Percentiles rank a stretch among this genome's conserved stretches.
These are phyloP conservation scores for Erebia epiphron DNA, from an alignment of 2,888 invertebrate species.

Conservation along the genomic window DNA sequence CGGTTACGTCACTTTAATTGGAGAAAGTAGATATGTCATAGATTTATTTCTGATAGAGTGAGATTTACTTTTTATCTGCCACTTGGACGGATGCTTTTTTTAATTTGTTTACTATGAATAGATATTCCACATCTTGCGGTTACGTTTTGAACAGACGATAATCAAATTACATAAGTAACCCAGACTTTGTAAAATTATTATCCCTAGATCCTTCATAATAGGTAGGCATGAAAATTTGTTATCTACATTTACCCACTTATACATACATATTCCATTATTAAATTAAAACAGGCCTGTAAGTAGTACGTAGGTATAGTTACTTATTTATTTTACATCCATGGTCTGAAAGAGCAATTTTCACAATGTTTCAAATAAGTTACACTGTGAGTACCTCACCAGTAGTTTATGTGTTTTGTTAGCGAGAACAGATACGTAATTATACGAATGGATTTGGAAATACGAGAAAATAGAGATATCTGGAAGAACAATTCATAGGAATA, in stretches of 20 bases:
- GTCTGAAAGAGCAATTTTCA: not conserved
- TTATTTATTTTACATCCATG: no score
- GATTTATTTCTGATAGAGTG: slow-evolving; percentile 6
- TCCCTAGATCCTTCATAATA: no score
- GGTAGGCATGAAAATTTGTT: no score
- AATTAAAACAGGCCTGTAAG: no score
- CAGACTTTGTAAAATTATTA: no score
- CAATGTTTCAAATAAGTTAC: not conserved
- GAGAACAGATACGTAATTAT: no score
- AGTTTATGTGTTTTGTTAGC: no score
- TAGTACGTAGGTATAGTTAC: no score
- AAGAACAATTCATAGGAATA: slow-evolving; percentile 1
- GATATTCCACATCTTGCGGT: not conserved
- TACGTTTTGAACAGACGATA: not conserved
- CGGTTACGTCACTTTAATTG: slow-evolving; percentile 23
- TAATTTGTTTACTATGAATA: not conserved
- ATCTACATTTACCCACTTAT: no score
- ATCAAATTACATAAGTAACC: no score
- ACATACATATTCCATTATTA: not conserved
- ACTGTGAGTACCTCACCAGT: no score
- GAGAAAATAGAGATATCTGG: not conserved
- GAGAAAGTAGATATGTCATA: slow-evolving; percentile 28
- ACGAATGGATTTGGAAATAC: not conserved
- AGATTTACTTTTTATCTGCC: slow-evolving; percentile 15
- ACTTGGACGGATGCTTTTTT: not conserved